Evolutionary conservation across 2,113 vertebrate genomes (phyloP).

Genomic region (human): DNA sequence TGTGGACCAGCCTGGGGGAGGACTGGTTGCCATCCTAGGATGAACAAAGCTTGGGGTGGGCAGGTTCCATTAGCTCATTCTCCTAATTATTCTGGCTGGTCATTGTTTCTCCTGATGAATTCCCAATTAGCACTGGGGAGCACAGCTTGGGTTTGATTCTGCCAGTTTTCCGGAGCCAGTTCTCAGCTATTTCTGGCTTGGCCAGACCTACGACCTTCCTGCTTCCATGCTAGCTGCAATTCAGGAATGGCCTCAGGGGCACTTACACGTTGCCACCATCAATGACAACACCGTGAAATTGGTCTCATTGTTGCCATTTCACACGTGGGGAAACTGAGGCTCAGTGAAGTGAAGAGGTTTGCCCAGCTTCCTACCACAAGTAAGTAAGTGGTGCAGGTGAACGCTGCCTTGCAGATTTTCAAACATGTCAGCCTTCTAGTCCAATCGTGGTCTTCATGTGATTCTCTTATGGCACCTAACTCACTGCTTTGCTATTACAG

Average conservation of each 20-base stretch:
- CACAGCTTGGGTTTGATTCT: slow-evolving; percentile 26
- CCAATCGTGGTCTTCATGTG: not conserved
- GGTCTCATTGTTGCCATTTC: not conserved
- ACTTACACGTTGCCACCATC: not conserved
- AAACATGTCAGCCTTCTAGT: too few relatives aligned
- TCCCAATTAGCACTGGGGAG: slow-evolving; percentile 11
- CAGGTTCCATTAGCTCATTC: not conserved
- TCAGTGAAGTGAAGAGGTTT: not conserved
- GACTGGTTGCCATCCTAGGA: not conserved
- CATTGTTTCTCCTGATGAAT: slow-evolving; percentile 43
- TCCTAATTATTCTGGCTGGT: not conserved
- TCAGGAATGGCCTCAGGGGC: not conserved
- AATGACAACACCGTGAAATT: not conserved
- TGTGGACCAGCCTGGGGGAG: not conserved
- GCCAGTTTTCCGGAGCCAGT: not conserved
- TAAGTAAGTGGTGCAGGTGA: not conserved
- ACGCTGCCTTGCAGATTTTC: not conserved
- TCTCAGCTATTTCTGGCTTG: slow-evolving; percentile 5
- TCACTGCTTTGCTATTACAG: not conserved
- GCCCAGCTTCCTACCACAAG: not conserved
- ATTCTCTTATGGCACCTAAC: not conserved
- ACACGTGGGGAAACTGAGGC: not conserved
- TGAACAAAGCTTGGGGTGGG: not conserved
- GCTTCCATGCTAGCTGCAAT: not conserved
- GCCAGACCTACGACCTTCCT: not conserved